Base-by-base conservation (phyloP, 2,888 invertebrate species). In the Chamaedrilus cognettii region DNA sequence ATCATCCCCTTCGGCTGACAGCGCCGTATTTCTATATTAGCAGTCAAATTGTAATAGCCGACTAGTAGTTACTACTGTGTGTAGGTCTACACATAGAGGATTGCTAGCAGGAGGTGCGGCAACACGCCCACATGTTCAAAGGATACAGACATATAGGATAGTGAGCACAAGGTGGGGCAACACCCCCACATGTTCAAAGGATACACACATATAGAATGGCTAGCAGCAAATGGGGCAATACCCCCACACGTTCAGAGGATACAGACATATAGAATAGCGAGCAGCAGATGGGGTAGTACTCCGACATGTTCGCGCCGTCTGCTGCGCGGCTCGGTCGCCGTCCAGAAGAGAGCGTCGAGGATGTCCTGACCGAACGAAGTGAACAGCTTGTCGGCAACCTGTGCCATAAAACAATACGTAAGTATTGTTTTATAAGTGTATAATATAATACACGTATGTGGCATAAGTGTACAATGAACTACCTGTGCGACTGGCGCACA, bases 261-360 rank as follows among this genome's bases (percentile, higher is more conserved):
- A 93, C 93, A 89, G 82, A 96, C 95, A 89, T 98, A 98, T 64
- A 90, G 87, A 77, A 96, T 87, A 1, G 97, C 94, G 83, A 97
- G 91, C n/a, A 93, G 78, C 64, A 96, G 87, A 86, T 98, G 98
- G 3, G 94, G 91, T 70, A 96, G 86, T 2, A 95, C 89, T 33
- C 94, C 95, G 74, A 94, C 87, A 84, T 94, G 79, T 64, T 81
- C 80, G 60, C 81, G 65, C 79, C 91, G 90, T 68, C 91, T 88
- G 64, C 91, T 91, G 77, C 91, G 72, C 3, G 95, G 94, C 83
- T 99, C 98, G 4, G 97, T 96, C 0, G 98, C 98, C 3, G 98
- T 98, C 96, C 98, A 98, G 81, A 97, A 94, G 56, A 99, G 85
- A 2, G 98, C 94, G 87, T 99, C 99, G 71, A 99, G 91, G 7